These are phyloP conservation scores for Theonella swinhoei DNA, from an alignment of 37 sponge, comb jelly and placozoan species.

Conservation along the genomic window DNA sequence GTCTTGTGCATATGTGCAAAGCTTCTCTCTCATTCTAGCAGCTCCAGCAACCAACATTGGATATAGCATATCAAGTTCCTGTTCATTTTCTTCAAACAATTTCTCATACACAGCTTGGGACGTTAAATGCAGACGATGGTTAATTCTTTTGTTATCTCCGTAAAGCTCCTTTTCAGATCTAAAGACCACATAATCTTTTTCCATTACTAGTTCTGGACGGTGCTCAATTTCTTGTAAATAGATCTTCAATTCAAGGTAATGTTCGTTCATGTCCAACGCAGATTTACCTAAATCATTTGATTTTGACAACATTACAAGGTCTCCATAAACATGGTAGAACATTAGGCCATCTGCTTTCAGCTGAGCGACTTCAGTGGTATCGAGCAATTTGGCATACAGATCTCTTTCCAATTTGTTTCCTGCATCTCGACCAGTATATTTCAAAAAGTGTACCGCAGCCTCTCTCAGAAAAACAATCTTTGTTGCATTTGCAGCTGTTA, in stretches of 20 bases:
- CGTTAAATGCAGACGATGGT: conserved; percentile 24
- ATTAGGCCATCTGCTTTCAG: conserved; percentile 41
- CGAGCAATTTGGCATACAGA: conserved; percentile 21
- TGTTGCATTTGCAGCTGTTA: conserved; percentile 47
- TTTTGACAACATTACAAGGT: conserved; percentile 42
- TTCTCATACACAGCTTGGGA: neutral
- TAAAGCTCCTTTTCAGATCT: conserved; percentile 38
- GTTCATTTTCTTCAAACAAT: conserved; percentile 13
- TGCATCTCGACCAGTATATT: conserved; percentile 26
- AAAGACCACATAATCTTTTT: conserved; percentile 25
- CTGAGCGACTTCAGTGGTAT: neutral
- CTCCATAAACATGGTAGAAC: conserved; percentile 49
- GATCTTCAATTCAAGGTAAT: conserved; percentile 35
- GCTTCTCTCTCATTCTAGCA: conserved; percentile 32
- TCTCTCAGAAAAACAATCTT: conserved; percentile 38
- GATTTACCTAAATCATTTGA: conserved; percentile 33
- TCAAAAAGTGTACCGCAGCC: conserved; percentile 38
- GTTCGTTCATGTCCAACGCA: conserved; percentile 35
- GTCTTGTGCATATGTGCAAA: conserved; percentile 39
- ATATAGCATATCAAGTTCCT: neutral
- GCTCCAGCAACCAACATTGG: conserved; percentile 23
- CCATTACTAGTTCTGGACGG: conserved; percentile 7
- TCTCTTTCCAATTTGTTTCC: conserved; percentile 47
- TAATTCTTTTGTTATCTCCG: conserved; percentile 1
- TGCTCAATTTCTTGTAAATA: conserved; percentile 37